These are phyloP conservation scores for Tokudaia tokunoshimensis DNA, from an alignment of 2,797 vertebrate species.

Conservation along the genomic window DNA sequence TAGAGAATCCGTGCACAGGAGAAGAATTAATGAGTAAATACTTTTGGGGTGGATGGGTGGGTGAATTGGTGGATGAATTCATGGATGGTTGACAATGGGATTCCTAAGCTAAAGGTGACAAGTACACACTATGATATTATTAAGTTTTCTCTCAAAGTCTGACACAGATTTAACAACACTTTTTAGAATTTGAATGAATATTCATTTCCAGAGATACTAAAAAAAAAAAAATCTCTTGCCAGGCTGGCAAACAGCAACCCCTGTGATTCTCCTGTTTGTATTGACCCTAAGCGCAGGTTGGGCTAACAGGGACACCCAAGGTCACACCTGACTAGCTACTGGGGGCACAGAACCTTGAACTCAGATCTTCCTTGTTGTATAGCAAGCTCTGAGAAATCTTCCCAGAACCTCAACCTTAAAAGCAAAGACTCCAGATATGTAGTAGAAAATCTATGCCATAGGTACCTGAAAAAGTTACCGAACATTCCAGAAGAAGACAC, in stretches of 20 bases:
- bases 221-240: not conserved
- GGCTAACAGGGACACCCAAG: not conserved
- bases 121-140: not conserved
- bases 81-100: not conserved
- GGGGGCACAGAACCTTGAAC: not conserved
- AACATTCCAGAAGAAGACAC: not conserved
- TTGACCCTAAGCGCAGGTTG: too few relatives aligned
- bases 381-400: not conserved
- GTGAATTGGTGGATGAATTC: not conserved
- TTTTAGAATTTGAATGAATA: not conserved
- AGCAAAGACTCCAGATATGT: not conserved
- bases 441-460: not conserved
- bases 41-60: not conserved
- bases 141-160: constrained; percentile 21
- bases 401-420: not conserved
- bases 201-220: constrained; percentile 7
- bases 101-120: not conserved
- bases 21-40: constrained; percentile 9
- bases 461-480: not conserved
- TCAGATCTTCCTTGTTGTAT: not conserved
- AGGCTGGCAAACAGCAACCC: not conserved
- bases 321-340: not conserved
- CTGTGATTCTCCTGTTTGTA: not conserved
- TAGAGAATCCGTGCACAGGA: not conserved
- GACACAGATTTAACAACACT: not conserved